Base-by-base conservation (phyloP, 2,113 vertebrate genomes). In the Thalassoma bifasciatum region DNA sequence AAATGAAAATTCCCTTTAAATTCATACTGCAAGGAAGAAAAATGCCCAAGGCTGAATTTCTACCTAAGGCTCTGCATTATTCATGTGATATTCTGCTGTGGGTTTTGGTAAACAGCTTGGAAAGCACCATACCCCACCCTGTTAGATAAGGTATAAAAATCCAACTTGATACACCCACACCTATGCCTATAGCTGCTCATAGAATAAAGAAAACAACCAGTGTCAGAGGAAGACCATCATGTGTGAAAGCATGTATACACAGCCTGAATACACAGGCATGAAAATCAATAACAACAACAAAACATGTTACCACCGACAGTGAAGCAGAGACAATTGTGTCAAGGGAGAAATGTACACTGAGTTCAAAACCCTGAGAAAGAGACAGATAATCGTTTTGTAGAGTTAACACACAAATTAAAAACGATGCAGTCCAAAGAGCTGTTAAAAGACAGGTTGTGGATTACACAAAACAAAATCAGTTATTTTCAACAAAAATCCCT, bases 41-140 rank as follows among this genome's bases (percentile, higher is more conserved):
- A 70, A 56, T 11, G 88, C 88, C 86, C 54, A 76, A 83, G 88
- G 92, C 89, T 85, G 81, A 81, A 85, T 88, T 87, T 87, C 88
- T 52, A 85, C 89, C 77, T 82, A 57, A 82, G 74, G 81, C 56
- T 5, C 62, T 93, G 86, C 86, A 93, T 91, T 87, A 92, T 93
- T 93, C 85, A 92, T 50, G 0, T 84, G 78, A 54, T 62, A 69
- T 71, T 84, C 71, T 78, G 82, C 78, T 51, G 74, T 83, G 81
- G 79, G 82, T 72, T 87, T 88, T 69, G 68, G 86, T 85, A 74
- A 89, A 84, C 75, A 81, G 79, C 83, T 79, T 81, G 44, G 47
- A 86, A 90, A 83, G 86, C 64, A 88, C 58, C 74, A 40, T 60
- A 46, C 79, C 64, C 46, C 30, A 30, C 30, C 85, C 71, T 81